Base-by-base conservation (phyloP, 2,113 vertebrate genomes). In the Osmerus mordax region DNA sequence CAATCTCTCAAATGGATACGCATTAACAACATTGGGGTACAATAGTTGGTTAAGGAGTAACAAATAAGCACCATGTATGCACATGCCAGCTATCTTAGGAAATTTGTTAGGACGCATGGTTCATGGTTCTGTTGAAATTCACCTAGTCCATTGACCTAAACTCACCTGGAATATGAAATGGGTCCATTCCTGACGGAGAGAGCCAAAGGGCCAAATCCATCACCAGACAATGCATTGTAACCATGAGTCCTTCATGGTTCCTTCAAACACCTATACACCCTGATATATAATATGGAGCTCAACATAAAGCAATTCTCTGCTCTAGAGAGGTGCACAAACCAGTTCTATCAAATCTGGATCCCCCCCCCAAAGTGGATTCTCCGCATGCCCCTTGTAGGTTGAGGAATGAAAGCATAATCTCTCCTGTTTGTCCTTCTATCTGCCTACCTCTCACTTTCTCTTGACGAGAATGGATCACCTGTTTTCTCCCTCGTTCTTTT, bases 391-490 rank as follows among this genome's bases (percentile, higher is more conserved):
- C 70, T 41, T 77, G 67, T 72, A 75, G 83, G 80, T 80, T 79
- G 73, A 86, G 69, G 82, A 87, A 89, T 89, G 86, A 85, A 73
- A 77, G 78, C 75, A 76, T 66, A 36, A 53, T 72, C 73, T 89
- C 74, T 77, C 80, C 64, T 62, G 81, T 76, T 32, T 32, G 29
- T 32, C 29, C 23, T 23, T 23, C 29, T 32, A 32, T 32, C 29
- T 4, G 29, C 29, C 29, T 32, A 32, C 29, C 29, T 32, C 29
- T 32, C 29, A 32, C 29, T 32, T 4, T 32, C 29, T 5, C 29
- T 4, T 32, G 29, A 32, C 5, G 29, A 32, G 3, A 32, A 32
- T 32, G 29, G 29, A 36, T 47, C 41, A 47, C 9, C 2, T 12
- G 41, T 5, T 47, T 47, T 47, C 41, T 47, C 41, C 9, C 41